phyloP scores from a whole-genome alignment of 2,888 invertebrate genomes.

The Oscheius myriophilus region DNA sequence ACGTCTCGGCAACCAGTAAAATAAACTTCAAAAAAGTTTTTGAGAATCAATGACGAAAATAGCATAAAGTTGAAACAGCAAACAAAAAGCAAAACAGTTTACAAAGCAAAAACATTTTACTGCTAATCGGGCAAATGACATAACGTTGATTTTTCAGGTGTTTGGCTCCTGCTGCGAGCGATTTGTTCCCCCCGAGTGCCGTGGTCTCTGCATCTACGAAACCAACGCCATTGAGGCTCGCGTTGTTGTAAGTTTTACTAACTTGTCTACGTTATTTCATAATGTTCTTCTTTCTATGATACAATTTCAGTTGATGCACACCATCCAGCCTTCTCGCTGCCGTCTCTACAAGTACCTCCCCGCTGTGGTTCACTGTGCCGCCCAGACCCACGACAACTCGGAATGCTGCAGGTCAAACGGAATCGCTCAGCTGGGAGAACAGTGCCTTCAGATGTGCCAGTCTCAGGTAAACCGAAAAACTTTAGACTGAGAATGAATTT shows the following conservation, averaged over 20 bases:
- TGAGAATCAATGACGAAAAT: too few species aligned
- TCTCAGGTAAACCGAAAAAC: slow-evolving; percentile 57
- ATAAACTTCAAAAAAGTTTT: too few species aligned
- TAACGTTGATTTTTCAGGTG: too few species aligned
- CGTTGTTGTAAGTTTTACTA: slow-evolving; percentile 56
- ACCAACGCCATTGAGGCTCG: slow-evolving; percentile 68
- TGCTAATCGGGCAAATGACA: too few species aligned
- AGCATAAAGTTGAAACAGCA: too few species aligned
- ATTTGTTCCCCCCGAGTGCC: slow-evolving; percentile 69
- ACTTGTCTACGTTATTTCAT: too few species aligned
- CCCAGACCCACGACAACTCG: slow-evolving; percentile 69
- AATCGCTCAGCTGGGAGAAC: slow-evolving; percentile 64
- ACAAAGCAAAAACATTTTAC: too few species aligned
- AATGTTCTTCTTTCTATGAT: background rate
- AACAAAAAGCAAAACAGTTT: too few species aligned
- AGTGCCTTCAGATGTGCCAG: slow-evolving; percentile 65
- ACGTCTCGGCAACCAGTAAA: too few species aligned
- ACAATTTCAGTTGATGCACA: slow-evolving; percentile 65
- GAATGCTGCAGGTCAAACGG: slow-evolving; percentile 67
- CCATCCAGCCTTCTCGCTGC: slow-evolving; percentile 68
- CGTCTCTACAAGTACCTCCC: slow-evolving; percentile 69
- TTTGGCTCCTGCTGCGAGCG: slow-evolving; percentile 68
- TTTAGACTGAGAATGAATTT: too few species aligned
- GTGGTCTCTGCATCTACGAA: slow-evolving; percentile 69
- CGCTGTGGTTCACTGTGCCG: slow-evolving; percentile 68